phyloP scores from a whole-genome alignment of 2,797 vertebrate species.

The Thaleichthys pacificus region DNA sequence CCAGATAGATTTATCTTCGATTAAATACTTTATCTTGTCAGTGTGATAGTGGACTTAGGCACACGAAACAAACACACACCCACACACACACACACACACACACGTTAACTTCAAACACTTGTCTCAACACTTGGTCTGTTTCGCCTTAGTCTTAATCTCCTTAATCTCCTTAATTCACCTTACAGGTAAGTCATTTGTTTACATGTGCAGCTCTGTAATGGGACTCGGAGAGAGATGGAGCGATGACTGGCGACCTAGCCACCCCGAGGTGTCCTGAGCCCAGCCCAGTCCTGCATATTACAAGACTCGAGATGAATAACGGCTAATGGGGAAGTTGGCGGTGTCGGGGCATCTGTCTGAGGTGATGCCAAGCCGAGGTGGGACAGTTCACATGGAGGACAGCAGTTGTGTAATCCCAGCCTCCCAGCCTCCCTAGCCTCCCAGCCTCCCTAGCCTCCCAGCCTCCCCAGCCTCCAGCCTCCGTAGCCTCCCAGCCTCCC shows the following conservation, averaged over 20 bases:
- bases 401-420: constrained; percentile 32
- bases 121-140: constrained; percentile 12
- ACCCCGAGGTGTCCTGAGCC: constrained; percentile 45
- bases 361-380: constrained; percentile 44
- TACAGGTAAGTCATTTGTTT: not conserved
- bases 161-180: not conserved
- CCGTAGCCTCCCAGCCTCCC: constrained; percentile 18
- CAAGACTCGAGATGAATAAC: constrained; percentile 55
- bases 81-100: constrained; percentile 29
- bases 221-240: not conserved
- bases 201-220: not conserved
- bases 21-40: constrained; percentile 4
- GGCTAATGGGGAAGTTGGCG: constrained; percentile 63
- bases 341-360: constrained; percentile 36
- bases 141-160: not conserved
- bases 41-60: constrained; percentile 10
- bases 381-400: constrained; percentile 52
- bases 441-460: not conserved
- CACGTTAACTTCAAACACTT: constrained; percentile 9
- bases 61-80: not conserved
- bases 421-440: constrained; percentile 5
- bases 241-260: not conserved
- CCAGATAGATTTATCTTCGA: constrained; percentile 5
- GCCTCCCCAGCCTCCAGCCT: too few species aligned
- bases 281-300: constrained; percentile 34